A percentile compares a stretch with the other conserved stretches of the same genome.
Conservation (phyloP, 2,113 vertebrate genomes). For the Solea senegalensis region DNA sequence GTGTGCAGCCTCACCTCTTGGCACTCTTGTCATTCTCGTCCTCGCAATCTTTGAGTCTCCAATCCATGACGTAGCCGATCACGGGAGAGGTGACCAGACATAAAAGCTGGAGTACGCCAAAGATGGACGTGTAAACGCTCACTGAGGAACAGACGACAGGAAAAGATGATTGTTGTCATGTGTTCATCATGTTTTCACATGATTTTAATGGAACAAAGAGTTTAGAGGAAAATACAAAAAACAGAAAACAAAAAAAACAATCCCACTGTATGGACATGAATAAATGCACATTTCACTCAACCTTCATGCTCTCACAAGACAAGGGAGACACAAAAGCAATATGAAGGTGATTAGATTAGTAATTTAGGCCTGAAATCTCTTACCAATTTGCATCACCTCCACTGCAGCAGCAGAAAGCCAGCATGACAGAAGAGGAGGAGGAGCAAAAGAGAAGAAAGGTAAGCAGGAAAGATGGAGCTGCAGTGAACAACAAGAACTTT, state of each 20-base stretch:
- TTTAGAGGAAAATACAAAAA: neutral
- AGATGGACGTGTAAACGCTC: constrained; percentile 94
- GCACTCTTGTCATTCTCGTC: constrained; percentile 81
- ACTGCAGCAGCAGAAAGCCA: constrained; percentile 77
- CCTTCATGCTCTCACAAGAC: constrained; percentile 15
- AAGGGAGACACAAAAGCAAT: neutral
- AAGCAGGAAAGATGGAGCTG: constrained; percentile 35
- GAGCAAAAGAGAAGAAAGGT: constrained; percentile 19
- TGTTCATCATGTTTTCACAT: neutral
- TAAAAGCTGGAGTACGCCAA: constrained; percentile 93
- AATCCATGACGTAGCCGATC: constrained; percentile 98
- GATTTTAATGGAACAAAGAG: neutral
- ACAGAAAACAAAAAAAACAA: neutral
- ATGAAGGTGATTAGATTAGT: constrained; percentile 12
- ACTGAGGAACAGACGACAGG: constrained; percentile 78
- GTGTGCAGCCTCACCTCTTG: constrained; percentile 77
- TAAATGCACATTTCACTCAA: neutral
- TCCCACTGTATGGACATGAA: too few species aligned
- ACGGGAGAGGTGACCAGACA: constrained; percentile 95
- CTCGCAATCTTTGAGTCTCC: constrained; percentile 93
- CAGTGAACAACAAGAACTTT: constrained; percentile 45
- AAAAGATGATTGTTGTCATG: neutral
- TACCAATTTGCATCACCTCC: constrained; percentile 80
- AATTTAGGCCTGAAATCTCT: constrained; percentile 50
- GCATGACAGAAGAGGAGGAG: constrained; percentile 51